Evolutionary conservation across 2,888 invertebrate genomes (phyloP).

Genomic region (Nipponacmea schrenckii): DNA sequence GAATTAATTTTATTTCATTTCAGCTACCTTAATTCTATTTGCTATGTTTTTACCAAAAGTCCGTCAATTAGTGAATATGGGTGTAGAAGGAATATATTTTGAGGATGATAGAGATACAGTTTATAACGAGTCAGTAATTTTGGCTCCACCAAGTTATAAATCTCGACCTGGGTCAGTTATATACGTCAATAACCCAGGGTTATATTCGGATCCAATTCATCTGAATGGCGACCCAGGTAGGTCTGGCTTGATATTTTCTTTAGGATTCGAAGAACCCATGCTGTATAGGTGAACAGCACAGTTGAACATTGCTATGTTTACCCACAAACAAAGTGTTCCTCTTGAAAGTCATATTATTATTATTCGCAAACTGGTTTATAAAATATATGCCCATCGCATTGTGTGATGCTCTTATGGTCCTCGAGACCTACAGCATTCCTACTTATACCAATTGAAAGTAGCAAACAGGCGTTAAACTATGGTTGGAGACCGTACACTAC

Average conservation of each 20-base stretch:
- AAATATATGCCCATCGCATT: too few relatives aligned
- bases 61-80: slow-evolving; percentile 89
- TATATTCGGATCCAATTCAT: slow-evolving; percentile 50
- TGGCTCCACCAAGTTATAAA: slow-evolving; percentile 62
- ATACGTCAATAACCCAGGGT: slow-evolving; percentile 52
- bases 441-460: too few relatives aligned
- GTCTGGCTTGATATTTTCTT: slow-evolving; percentile 16
- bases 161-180: slow-evolving; percentile 48
- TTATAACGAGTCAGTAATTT: slow-evolving; percentile 53
- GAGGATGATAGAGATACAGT: slow-evolving; percentile 58
- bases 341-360: too few relatives aligned
- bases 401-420: too few relatives aligned
- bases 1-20: background rate
- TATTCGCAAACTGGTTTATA: too few relatives aligned
- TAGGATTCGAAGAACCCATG: too few relatives aligned
- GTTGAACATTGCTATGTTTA: too few relatives aligned
- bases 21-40: slow-evolving; percentile 84
- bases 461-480: too few relatives aligned
- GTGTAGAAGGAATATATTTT: slow-evolving; percentile 79
- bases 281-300: too few relatives aligned
- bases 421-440: too few relatives aligned
- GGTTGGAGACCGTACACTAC: too few relatives aligned
- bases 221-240: slow-evolving; percentile 56
- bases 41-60: slow-evolving; percentile 91
- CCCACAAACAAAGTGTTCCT: too few relatives aligned